These are phyloP conservation scores for Euura saliciscinereae DNA, from an alignment of 1,140 invertebrate genomes.

Conservation along the genomic window DNA sequence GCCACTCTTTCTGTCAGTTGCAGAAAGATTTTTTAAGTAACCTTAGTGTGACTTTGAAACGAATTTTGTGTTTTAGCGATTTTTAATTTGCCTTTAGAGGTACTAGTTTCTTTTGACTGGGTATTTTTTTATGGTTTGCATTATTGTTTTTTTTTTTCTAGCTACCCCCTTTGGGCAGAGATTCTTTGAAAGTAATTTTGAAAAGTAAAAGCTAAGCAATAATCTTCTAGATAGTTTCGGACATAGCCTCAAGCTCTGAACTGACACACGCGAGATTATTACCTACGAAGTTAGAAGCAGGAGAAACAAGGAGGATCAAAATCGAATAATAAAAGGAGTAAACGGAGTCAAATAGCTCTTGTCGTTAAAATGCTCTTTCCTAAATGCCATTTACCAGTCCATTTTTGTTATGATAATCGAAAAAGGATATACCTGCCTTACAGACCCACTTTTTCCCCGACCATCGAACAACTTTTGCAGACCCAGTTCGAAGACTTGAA, in stretches of 20 bases:
- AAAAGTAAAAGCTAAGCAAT: background rate
- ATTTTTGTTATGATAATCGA: background rate
- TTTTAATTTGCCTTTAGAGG: too few relatives aligned
- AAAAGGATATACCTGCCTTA: too few relatives aligned
- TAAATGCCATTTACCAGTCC: background rate
- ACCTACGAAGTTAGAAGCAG: background rate
- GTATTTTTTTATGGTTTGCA: too few relatives aligned
- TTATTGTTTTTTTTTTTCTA: too few relatives aligned
- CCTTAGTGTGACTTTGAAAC: too few relatives aligned
- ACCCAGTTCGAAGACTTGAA: too few relatives aligned
- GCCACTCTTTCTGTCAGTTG: too few relatives aligned
- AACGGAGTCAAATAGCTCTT: conserved; percentile 1
- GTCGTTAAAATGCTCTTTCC: background rate
- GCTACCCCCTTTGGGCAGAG: background rate
- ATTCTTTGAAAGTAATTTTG: background rate
- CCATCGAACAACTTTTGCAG: too few relatives aligned
- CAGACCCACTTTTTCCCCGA: too few relatives aligned
- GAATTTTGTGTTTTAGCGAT: too few relatives aligned
- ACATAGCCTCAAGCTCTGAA: background rate
- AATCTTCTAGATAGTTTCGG: background rate
- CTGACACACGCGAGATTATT: background rate
- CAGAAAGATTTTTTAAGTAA: too few relatives aligned
- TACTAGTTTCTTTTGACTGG: too few relatives aligned
- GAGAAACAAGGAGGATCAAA: background rate
- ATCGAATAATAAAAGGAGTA: background rate